Evolutionary conservation across 2,888 invertebrate species (phyloP).

Genomic region (Agrotis exclamationis): DNA sequence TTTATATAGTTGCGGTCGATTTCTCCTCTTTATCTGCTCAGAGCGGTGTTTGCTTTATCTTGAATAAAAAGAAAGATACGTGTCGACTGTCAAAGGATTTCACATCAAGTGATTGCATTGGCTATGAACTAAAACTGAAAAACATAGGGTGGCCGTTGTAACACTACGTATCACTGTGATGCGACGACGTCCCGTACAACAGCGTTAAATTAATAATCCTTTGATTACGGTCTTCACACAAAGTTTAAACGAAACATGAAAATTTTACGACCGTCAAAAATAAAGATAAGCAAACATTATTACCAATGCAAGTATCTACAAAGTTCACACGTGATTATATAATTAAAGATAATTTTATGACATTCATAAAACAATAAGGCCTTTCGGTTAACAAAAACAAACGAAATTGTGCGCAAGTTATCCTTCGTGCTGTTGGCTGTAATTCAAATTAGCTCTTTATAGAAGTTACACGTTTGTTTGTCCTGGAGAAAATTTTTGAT

Average conservation of each 20-base stretch:
- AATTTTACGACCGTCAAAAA: conserved; percentile 62
- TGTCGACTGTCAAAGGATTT: conserved; percentile 79
- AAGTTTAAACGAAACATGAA: conserved; percentile 50
- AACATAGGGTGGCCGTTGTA: conserved; percentile 17
- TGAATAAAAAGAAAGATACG: conserved; percentile 86
- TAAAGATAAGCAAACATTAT: conserved; percentile 65
- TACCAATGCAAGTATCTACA: conserved; percentile 64
- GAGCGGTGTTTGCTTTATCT: conserved; percentile 90
- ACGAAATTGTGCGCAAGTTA: conserved; percentile 64
- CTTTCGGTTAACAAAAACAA: conserved; percentile 60
- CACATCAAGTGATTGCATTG: conserved; percentile 75
- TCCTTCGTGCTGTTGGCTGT: conserved; percentile 73
- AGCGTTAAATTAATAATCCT: conserved; percentile 32
- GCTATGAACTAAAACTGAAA: conserved; percentile 47
- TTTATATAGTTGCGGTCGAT: conserved; percentile 91
- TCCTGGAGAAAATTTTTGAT: conserved; percentile 83
- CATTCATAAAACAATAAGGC: conserved; percentile 61
- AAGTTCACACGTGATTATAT: conserved; percentile 67
- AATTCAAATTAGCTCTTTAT: conserved; percentile 80
- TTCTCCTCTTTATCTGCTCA: conserved; percentile 89
- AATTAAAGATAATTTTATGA: conserved; percentile 64
- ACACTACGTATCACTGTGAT: not conserved
- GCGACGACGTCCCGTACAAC: not conserved
- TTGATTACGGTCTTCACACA: conserved; percentile 27
- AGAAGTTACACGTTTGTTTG: conserved; percentile 81